phyloP scores from a whole-genome alignment of 2,113 vertebrate genomes.

The Xyliphius kryptos region DNA sequence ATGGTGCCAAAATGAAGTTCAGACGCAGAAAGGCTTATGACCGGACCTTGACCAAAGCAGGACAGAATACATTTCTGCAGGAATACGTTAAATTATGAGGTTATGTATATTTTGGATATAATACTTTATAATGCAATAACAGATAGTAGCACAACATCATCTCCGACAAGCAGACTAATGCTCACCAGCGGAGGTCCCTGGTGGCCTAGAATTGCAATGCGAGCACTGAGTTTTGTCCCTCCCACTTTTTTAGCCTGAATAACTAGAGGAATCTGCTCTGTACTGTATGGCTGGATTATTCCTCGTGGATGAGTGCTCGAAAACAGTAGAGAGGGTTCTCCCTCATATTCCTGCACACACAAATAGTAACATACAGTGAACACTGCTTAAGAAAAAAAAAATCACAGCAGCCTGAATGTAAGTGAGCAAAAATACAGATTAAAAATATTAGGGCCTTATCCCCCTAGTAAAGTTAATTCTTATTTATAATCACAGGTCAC shows the following conservation, averaged over 20 bases:
- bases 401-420: too few species aligned
- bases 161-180: not conserved
- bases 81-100: constrained; percentile 3
- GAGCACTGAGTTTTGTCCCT: constrained; percentile 33
- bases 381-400: too few species aligned
- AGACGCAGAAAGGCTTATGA: constrained; percentile 55
- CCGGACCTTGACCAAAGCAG: constrained; percentile 67
- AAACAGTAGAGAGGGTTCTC: constrained; percentile 51
- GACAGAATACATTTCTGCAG: constrained; percentile 61
- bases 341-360: constrained; percentile 55
- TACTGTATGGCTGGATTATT: constrained; percentile 59
- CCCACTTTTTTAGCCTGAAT: constrained; percentile 60
- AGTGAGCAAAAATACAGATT: too few species aligned
- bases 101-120: too few species aligned
- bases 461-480: too few species aligned
- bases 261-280: constrained; percentile 58
- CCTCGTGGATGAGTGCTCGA: constrained; percentile 63
- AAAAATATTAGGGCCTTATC: too few species aligned
- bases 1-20: constrained; percentile 73
- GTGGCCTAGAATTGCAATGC: constrained; percentile 66
- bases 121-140: too few species aligned
- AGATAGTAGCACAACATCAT: too few species aligned
- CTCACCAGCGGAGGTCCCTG: constrained; percentile 64
- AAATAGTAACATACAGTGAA: not conserved
- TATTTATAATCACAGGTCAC: too few species aligned